Evolutionary conservation across 2,797 vertebrate species (phyloP), one percentile per base, ranked within the genome.

Genomic region (Melanotaenia parkinsoni): DNA sequence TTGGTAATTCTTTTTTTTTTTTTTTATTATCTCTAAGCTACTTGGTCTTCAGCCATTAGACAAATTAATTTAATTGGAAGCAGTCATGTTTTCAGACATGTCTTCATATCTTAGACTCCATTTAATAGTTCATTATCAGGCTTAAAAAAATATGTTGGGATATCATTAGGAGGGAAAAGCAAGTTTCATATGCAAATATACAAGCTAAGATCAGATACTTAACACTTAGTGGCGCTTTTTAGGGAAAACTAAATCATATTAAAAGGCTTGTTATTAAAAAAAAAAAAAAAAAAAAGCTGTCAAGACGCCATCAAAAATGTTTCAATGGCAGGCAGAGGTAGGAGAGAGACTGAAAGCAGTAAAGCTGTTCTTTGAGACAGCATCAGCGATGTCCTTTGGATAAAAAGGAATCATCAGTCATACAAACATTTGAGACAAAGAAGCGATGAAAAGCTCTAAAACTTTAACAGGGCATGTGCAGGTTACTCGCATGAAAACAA

Each of bases 141-240:
- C 67, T 66, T 63, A 79, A 79, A 67, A 70, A 67, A 62, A 76
- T 74, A 64, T 38, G 73, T 83, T 85, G 82, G 82, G 77, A 74
- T 65, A 74, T 75, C 74, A 63, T 70, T 35, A 67, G 72, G 63
- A 68, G 58, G 63, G 73, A 45, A 76, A 89, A 78, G 59, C 59
- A 58, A 61, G 72, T 74, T 22, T 47, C 72, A 81, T 78, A 90
- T 71, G 86, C 90, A 75, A 81, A 92, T 92, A 43, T 88, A 92
- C 89, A 92, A 74, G 87, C 81, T 54, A 54, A 62, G 58, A 79
- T 77, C 79, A 66, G 67, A 86, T 76, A 82, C 63, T 58, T 81
- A 91, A 91, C 87, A 91, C 86, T 88, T 87, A 86, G 83, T 89
- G 88, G 84, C 45, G 58, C 79, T 87, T 77, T 80, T 64, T 22